Evolutionary conservation across 2,797 vertebrate genomes (phyloP).

Genomic region (Poeciliopsis paucimaculata): DNA sequence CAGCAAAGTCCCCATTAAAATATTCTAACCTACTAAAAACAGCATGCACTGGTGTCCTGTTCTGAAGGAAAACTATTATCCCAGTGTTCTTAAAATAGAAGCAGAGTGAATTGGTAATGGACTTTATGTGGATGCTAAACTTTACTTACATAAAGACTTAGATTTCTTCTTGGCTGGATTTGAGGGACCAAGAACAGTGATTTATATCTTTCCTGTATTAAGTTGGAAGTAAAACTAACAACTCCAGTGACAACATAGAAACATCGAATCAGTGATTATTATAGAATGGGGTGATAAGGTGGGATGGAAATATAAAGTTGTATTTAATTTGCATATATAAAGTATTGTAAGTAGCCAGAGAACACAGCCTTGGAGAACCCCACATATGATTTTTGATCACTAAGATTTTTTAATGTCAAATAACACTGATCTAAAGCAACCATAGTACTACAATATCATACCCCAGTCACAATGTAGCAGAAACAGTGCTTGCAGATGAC

Average conservation of each 20-base stretch:
- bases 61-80: neutral
- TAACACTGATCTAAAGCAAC: neutral
- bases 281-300: neutral
- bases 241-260: neutral
- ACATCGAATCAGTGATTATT: neutral
- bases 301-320: neutral
- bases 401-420: neutral
- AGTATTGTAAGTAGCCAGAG: neutral
- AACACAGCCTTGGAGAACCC: neutral
- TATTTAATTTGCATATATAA: neutral
- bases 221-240: neutral
- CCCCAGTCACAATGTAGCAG: neutral
- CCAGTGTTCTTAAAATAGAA: neutral
- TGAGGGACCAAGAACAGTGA: neutral
- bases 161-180: neutral
- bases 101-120: neutral
- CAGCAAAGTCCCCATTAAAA: neutral
- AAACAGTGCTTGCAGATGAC: neutral
- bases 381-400: slow-evolving; percentile 4
- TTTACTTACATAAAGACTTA: neutral
- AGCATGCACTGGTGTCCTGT: neutral
- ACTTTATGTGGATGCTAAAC: neutral
- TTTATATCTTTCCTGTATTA: neutral
- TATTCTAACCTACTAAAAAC: neutral
- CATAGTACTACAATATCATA: neutral